A percentile compares a stretch with the other conserved stretches of the same genome.
Conservation (phyloP, 2,888 invertebrate species). For the Drosophila barbarae region DNA sequence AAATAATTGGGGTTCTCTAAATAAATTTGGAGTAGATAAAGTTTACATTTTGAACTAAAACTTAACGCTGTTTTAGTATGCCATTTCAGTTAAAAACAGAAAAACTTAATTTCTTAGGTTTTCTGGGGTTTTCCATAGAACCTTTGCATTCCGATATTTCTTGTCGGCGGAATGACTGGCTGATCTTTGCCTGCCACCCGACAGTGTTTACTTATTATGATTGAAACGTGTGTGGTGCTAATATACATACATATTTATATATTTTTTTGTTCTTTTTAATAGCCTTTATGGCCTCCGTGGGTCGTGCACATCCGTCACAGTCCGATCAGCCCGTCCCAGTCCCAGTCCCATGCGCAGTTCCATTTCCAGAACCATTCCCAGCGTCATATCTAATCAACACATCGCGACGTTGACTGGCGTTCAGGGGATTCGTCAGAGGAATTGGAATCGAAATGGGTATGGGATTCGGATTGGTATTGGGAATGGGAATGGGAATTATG, state of each 20-base stretch:
- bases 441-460: conserved; percentile 5
- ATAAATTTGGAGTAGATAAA: neutral
- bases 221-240: conserved; percentile 36
- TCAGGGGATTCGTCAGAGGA: conserved; percentile 5
- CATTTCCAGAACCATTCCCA: conserved; percentile 23
- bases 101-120: neutral
- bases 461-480: conserved; percentile 28
- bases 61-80: neutral
- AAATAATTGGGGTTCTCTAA: neutral
- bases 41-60: neutral
- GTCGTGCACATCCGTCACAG: conserved; percentile 56
- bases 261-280: conserved; percentile 17
- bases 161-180: conserved; percentile 2
- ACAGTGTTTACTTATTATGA: conserved; percentile 35
- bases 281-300: conserved; percentile 40
- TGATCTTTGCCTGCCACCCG: conserved; percentile 14
- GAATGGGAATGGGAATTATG: conserved; percentile 48
- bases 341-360: neutral
- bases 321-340: conserved; percentile 25
- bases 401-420: conserved; percentile 11
- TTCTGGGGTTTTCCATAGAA: neutral
- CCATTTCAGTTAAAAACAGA: no score
- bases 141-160: neutral
- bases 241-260: neutral
- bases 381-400: conserved; percentile 46